Conservation (phyloP, 2,797 vertebrate species). For the Myiotriccus ornatus region DNA sequence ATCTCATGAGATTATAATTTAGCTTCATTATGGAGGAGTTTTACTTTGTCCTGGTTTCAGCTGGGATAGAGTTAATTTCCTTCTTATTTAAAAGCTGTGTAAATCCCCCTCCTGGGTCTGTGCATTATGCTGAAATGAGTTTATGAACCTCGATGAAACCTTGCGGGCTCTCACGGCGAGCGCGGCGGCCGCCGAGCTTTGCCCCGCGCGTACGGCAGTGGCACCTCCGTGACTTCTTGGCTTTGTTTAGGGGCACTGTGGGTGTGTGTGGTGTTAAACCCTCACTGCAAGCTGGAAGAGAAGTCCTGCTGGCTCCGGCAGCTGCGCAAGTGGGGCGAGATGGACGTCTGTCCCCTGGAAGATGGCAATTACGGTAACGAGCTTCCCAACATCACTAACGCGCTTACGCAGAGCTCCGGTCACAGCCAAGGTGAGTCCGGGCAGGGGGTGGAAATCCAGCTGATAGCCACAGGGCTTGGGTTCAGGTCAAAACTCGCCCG, state of each 20-base stretch:
- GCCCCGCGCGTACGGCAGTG: accelerated
- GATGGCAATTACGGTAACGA: slow-evolving; percentile 97
- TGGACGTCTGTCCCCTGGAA: slow-evolving; percentile 95
- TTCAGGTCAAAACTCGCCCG: neutral
- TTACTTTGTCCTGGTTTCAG: slow-evolving; percentile 22
- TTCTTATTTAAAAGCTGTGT: slow-evolving; percentile 33
- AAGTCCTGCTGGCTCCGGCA: slow-evolving; percentile 94
- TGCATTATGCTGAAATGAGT: slow-evolving; percentile 33
- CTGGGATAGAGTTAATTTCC: slow-evolving; percentile 12
- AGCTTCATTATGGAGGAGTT: slow-evolving; percentile 55
- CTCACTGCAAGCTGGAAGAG: slow-evolving; percentile 96
- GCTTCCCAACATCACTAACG: slow-evolving; percentile 95
- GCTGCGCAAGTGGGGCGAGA: slow-evolving; percentile 94
- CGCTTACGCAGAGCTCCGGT: slow-evolving; percentile 89
- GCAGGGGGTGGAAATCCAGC: neutral
- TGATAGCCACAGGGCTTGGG: neutral
- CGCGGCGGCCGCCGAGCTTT: neutral
- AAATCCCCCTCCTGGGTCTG: slow-evolving; percentile 16
- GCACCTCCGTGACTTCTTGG: slow-evolving; percentile 36
- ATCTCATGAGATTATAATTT: slow-evolving; percentile 63
- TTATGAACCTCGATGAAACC: neutral
- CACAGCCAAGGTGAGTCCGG: slow-evolving; percentile 86
- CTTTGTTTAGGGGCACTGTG: slow-evolving; percentile 90
- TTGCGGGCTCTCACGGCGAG: neutral
- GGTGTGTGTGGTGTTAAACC: slow-evolving; percentile 97